Evolutionary conservation across 2,113 vertebrate species (phyloP).

Genomic region (Scomber colias): DNA sequence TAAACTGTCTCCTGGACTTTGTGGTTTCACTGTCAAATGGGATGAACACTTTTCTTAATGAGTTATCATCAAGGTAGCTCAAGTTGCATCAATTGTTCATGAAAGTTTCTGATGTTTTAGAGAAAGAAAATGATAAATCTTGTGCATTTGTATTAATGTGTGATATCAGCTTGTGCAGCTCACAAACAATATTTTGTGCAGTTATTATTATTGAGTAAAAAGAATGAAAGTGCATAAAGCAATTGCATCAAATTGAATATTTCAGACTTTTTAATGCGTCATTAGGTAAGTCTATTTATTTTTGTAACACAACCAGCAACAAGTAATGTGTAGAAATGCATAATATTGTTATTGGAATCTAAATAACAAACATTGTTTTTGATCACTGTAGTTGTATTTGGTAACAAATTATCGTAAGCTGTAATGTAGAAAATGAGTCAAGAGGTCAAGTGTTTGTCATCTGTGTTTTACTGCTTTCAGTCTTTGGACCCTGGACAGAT

Average conservation of each 20-base stretch:
- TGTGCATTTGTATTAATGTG: background rate
- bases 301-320: background rate
- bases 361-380: background rate
- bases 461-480: slow-evolving; percentile 75
- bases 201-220: background rate
- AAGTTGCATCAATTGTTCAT: background rate
- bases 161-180: background rate
- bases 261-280: background rate
- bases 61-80: background rate
- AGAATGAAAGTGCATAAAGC: background rate
- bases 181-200: background rate
- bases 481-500: slow-evolving; percentile 79
- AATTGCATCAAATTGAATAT: too few species aligned
- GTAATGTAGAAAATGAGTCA: slow-evolving; percentile 21
- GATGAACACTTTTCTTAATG: background rate
- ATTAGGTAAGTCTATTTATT: background rate
- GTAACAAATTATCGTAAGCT: background rate
- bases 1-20: slow-evolving; percentile 72
- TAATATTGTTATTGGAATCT: background rate
- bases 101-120: background rate
- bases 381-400: background rate
- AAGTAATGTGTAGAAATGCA: too few species aligned
- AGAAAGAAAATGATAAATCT: background rate
- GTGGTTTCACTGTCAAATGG: slow-evolving; percentile 24
- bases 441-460: slow-evolving; percentile 48